Base-by-base conservation (phyloP, 2,888 invertebrate species). In the Pseudanteris insignis region DNA sequence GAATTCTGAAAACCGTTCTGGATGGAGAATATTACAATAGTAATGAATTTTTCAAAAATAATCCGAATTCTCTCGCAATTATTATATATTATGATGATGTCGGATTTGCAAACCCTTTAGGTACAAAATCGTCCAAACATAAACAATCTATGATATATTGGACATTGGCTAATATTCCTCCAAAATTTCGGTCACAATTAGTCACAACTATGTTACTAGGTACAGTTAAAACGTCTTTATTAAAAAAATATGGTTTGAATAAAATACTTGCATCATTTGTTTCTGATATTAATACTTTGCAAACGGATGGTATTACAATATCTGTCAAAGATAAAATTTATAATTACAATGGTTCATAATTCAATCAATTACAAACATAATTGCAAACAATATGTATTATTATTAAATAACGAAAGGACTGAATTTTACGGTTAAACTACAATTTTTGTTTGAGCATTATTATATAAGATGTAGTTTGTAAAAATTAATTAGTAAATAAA, bases 261-360 rank as follows among this genome's bases (percentile, higher is more conserved):
- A 62, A 60, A 51, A 24, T 67, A 14, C 44, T 65, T 13, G 3
- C 38, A 11, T 59, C 59, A 4, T 67, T 67, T 34, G 36, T 64
- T 28, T 9, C 40, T 2, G 61, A 58, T 29, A 59, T 64, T 2
- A 40, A 33, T 30, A 32, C 6, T 7, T 44, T 63, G 15, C 54
- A 60, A 60, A 60, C 54, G 2, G 32, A 60, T 10, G 12, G 30
- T 2, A 30, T 30, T n/a, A 30, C 30, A 11, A 30, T 30, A 8
- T 21, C 21, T 21, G 4, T 5, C 7, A 21, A 21, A 3, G 7
- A 21, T 7, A 21, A 21, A 21, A 21, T 7, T 5, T 21, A 21
- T 21, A 3, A 21, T 21, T 21, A 21, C 29, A 29, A 63, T n/a
- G n/a, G n/a, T n/a, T n/a, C n/a, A n/a, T n/a, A n/a, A n/a, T n/a